Conservation (phyloP, 2,113 vertebrate species). For the Rhinoptilus africanus region DNA sequence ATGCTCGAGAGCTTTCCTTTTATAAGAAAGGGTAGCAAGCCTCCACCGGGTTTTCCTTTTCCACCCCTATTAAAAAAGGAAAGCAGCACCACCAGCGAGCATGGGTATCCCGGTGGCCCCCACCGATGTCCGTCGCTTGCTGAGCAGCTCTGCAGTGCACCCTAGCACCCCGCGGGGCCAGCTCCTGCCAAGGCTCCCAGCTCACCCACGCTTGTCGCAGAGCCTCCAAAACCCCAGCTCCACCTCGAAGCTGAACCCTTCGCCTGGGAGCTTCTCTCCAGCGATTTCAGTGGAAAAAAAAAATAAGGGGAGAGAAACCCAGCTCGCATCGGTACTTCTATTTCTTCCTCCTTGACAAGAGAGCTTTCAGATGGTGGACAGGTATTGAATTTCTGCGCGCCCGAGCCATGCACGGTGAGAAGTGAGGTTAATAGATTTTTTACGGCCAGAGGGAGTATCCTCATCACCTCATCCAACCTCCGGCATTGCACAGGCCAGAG, state of each 20-base stretch:
- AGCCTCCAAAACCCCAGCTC: background rate
- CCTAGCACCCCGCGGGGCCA: background rate
- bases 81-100: background rate
- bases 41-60: background rate
- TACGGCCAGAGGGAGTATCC: conserved; percentile 20
- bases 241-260: background rate
- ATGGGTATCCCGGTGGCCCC: background rate
- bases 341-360: conserved; percentile 11
- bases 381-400: conserved; percentile 40
- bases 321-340: background rate
- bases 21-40: background rate
- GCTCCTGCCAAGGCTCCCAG: background rate
- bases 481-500: background rate
- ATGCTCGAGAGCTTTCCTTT: background rate
- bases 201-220: fast-evolving
- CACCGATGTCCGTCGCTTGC: background rate
- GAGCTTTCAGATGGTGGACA: conserved; percentile 7
- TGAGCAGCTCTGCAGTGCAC: background rate
- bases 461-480: conserved; percentile 10
- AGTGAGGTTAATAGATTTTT: conserved; percentile 61
- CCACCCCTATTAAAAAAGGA: background rate
- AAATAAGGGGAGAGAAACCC: background rate
- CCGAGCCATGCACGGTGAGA: background rate
- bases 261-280: background rate
- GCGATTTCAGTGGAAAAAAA: background rate